Evolutionary conservation across 2,888 invertebrate species (phyloP).

Genomic region (Tolmerus cingulatus): DNA sequence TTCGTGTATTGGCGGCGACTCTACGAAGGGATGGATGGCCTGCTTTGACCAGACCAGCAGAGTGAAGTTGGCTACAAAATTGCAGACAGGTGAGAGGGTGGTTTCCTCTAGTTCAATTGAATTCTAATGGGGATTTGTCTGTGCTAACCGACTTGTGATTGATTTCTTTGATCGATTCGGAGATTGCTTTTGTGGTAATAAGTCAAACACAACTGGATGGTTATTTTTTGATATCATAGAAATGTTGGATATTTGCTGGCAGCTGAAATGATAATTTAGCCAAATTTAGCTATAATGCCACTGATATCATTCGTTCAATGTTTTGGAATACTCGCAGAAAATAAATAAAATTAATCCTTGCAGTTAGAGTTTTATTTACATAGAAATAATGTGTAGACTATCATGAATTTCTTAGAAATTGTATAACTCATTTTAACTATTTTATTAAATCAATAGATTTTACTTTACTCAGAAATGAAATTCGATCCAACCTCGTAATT

Average conservation of each 20-base stretch:
- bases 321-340: too few relatives aligned
- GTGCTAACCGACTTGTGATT: not conserved
- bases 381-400: too few relatives aligned
- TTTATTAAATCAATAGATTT: too few relatives aligned
- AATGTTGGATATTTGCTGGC: not conserved
- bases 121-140: not conserved
- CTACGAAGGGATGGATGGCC: not conserved
- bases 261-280: not conserved
- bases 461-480: too few relatives aligned
- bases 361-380: too few relatives aligned
- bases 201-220: not conserved
- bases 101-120: not conserved
- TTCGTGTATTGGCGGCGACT: not conserved
- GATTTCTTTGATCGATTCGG: not conserved
- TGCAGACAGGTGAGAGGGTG: not conserved
- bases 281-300: not conserved
- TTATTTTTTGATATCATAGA: not conserved
- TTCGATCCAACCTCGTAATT: too few relatives aligned
- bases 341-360: too few relatives aligned
- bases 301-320: not conserved
- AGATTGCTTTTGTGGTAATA: not conserved
- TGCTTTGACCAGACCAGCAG: not conserved
- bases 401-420: too few relatives aligned
- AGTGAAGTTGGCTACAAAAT: not conserved
- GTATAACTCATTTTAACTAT: too few relatives aligned